These are phyloP conservation scores for Benthosema pterotum DNA, from an alignment of 2,797 vertebrate genomes.

Conservation along the genomic window DNA sequence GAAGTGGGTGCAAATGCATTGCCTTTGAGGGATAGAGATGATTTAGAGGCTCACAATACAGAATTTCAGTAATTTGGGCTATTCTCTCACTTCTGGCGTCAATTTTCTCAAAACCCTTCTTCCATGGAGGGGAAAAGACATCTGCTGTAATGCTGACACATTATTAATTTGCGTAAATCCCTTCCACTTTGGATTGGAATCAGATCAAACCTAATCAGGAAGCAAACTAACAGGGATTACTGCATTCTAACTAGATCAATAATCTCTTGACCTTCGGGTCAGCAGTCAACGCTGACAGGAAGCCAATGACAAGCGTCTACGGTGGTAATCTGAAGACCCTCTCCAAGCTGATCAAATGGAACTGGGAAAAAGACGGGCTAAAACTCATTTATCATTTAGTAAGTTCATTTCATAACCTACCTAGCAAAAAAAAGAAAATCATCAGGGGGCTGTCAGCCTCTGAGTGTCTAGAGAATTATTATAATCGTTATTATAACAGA, in stretches of 20 bases:
- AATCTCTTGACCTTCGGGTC: slow-evolving; percentile 11
- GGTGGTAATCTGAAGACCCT: neutral
- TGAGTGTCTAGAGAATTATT: slow-evolving; percentile 16
- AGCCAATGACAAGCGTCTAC: neutral
- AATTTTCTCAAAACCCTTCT: neutral
- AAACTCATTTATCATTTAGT: slow-evolving; percentile 19
- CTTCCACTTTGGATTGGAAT: neutral
- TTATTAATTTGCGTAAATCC: neutral
- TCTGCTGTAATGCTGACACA: neutral
- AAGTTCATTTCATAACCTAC: slow-evolving; percentile 8
- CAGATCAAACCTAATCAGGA: slow-evolving; percentile 1
- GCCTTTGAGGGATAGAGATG: too few relatives aligned
- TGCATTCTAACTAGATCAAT: slow-evolving; percentile 18
- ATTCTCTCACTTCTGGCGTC: too few relatives aligned
- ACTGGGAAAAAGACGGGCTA: neutral
- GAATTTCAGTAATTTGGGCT: too few relatives aligned
- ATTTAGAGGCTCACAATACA: too few relatives aligned
- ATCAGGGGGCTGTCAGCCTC: slow-evolving; percentile 4
- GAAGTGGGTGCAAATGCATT: too few relatives aligned
- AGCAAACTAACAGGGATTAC: neutral
- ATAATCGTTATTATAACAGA: slow-evolving; percentile 10
- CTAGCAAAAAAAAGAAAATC: slow-evolving; percentile 34
- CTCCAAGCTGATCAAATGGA: slow-evolving; percentile 11
- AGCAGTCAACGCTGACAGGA: slow-evolving; percentile 8
- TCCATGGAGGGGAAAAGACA: slow-evolving; percentile 5